Percentiles rank a stretch among this genome's conserved stretches.
Conservation (phyloP, 2,888 invertebrate genomes). For the Dryococelus australis region DNA sequence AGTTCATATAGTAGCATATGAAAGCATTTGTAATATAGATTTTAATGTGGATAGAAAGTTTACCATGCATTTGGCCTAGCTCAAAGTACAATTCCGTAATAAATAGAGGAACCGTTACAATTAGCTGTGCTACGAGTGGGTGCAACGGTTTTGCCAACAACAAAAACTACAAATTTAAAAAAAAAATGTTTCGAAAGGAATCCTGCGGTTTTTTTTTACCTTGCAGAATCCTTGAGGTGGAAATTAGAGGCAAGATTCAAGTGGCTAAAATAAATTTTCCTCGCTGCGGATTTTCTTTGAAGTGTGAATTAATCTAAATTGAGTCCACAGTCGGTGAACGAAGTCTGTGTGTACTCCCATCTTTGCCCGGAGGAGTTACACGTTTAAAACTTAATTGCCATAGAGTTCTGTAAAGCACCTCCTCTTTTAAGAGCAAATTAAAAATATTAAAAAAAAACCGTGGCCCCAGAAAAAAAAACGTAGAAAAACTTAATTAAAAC, state of each 20-base stretch:
- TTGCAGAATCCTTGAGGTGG: neutral
- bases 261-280: neutral
- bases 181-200: too few relatives aligned
- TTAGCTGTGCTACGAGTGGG: too few relatives aligned
- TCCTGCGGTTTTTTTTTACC: too few relatives aligned
- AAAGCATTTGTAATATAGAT: too few relatives aligned
- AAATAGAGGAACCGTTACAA: too few relatives aligned
- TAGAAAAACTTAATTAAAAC: neutral
- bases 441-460: neutral
- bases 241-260: neutral
- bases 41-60: too few relatives aligned
- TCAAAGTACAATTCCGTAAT: too few relatives aligned
- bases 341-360: neutral
- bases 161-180: too few relatives aligned
- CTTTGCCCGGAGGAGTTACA: neutral
- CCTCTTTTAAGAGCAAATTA: neutral
- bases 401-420: neutral
- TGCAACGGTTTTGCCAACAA: too few relatives aligned
- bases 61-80: too few relatives aligned
- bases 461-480: neutral
- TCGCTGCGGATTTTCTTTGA: neutral
- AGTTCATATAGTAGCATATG: too few relatives aligned
- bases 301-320: conserved; percentile 5
- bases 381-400: conserved; percentile 4
- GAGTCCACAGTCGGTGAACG: neutral